Conservation (phyloP, 2,797 vertebrate species). For the Sebastes trivittatus region DNA sequence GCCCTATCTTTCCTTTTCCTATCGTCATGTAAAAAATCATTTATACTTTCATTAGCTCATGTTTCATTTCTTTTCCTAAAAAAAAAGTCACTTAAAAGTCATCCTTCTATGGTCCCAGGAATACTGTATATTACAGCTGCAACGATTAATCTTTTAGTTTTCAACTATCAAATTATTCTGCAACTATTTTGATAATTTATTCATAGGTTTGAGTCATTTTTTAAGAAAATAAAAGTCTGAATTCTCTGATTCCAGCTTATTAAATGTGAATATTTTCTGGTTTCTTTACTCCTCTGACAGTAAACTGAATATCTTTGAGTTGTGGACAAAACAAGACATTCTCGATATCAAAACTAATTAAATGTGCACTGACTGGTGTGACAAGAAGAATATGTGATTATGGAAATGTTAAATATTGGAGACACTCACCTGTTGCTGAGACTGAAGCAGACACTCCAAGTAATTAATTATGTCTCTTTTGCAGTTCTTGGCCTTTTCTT, state of each 20-base stretch:
- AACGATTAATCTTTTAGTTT: too few relatives aligned
- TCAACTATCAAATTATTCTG: too few relatives aligned
- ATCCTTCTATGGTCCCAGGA: too few relatives aligned
- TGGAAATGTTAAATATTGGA: neutral
- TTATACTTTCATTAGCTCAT: neutral
- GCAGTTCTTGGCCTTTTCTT: slow-evolving; percentile 94
- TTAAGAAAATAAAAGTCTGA: too few relatives aligned
- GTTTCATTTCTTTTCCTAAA: neutral
- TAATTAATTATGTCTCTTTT: slow-evolving; percentile 91
- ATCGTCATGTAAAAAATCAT: neutral
- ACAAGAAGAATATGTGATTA: neutral
- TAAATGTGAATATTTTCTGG: too few relatives aligned
- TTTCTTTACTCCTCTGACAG: too few relatives aligned
- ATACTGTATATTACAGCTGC: too few relatives aligned
- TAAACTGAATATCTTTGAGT: too few relatives aligned
- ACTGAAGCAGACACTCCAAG: slow-evolving; percentile 89
- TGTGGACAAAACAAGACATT: too few relatives aligned
- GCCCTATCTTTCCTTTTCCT: neutral
- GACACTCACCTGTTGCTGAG: slow-evolving; percentile 92
- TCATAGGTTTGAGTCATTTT: too few relatives aligned
- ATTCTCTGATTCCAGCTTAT: too few relatives aligned
- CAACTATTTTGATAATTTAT: too few relatives aligned
- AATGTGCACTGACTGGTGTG: neutral
- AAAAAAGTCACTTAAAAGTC: neutral
- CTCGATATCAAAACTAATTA: neutral